Evolutionary conservation across 2,797 vertebrate species (phyloP).

Genomic region (Pangasius macronema): DNA sequence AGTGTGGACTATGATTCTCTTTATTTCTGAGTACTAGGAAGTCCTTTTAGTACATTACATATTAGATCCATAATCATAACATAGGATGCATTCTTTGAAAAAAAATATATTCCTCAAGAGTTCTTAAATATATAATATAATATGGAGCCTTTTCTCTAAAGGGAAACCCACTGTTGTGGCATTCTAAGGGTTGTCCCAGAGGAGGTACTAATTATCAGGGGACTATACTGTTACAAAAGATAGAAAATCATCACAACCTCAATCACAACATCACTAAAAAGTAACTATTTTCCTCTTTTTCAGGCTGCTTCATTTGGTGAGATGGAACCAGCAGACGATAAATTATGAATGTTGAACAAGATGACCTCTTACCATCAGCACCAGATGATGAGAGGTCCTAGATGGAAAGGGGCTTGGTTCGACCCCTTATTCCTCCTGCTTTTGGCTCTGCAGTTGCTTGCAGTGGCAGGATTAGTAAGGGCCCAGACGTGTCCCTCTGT

Average conservation of each 20-base stretch:
- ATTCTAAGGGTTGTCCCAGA: not conserved
- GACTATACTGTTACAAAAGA: not conserved
- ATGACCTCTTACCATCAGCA: constrained; percentile 99
- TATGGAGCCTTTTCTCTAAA: not conserved
- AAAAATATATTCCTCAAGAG: not conserved
- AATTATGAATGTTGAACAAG: constrained; percentile 99
- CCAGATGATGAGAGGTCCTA: constrained; percentile 99
- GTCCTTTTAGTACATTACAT: not conserved
- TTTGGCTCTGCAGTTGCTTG: constrained; percentile 96
- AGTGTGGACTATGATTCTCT: not conserved
- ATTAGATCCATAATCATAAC: not conserved
- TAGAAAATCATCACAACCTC: not conserved
- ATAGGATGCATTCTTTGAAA: not conserved
- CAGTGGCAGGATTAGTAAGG: constrained; percentile 93
- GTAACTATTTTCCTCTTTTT: constrained; percentile 46
- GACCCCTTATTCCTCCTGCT: constrained; percentile 98
- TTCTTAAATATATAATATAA: not conserved
- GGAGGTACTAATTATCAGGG: not conserved
- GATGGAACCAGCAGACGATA: constrained; percentile 89
- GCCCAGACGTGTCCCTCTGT: constrained; percentile 97
- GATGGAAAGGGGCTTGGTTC: constrained; percentile 99
- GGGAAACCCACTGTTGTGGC: not conserved
- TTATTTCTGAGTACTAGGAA: not conserved
- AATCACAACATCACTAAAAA: constrained; percentile 32
- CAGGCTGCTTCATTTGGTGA: constrained; percentile 60